Conservation (phyloP, 35 echinoderm and acorn worm species). For the Hemicentrotus pulcherrimus region DNA sequence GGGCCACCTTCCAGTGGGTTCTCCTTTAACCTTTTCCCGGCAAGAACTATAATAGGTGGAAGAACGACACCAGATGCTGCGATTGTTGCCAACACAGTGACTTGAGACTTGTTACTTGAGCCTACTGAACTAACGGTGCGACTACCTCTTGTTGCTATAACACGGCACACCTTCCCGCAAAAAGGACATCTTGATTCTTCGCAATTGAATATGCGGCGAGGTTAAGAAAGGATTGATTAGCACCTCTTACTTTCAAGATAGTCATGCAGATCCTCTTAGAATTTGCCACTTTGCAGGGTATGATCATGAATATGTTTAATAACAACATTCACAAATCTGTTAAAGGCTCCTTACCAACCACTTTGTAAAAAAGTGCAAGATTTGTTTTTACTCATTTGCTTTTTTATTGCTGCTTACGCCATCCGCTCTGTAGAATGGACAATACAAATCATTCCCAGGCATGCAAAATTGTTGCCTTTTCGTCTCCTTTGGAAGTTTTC, state of each 20-base stretch:
- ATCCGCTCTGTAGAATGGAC: conserved; percentile 6
- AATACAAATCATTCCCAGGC: conserved; percentile 57
- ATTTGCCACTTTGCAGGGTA: neutral
- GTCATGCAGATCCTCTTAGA: conserved; percentile 43
- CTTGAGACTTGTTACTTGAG: conserved; percentile 40
- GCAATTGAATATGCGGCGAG: conserved; percentile 58
- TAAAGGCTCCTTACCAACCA: no score
- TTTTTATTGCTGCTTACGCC: no score
- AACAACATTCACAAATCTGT: no score
- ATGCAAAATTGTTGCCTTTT: neutral
- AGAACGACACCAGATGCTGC: conserved; percentile 48
- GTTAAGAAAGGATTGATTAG: conserved; percentile 29
- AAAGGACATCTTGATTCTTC: conserved; percentile 62
- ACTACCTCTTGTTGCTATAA: conserved; percentile 47
- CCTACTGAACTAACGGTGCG: conserved; percentile 56
- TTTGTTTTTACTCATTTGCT: no score
- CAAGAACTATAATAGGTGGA: conserved; percentile 56
- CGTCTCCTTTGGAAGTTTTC: no score
- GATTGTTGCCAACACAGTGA: conserved; percentile 54
- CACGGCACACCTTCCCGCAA: conserved; percentile 44
- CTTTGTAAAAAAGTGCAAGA: no score
- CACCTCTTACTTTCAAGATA: conserved; percentile 50
- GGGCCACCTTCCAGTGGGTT: conserved; percentile 50
- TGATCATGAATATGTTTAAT: no score
- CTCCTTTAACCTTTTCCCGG: conserved; percentile 58